These are phyloP conservation scores for Heterodera filipjevi DNA, from an alignment of 2,888 invertebrate genomes.

Conservation along the genomic window DNA sequence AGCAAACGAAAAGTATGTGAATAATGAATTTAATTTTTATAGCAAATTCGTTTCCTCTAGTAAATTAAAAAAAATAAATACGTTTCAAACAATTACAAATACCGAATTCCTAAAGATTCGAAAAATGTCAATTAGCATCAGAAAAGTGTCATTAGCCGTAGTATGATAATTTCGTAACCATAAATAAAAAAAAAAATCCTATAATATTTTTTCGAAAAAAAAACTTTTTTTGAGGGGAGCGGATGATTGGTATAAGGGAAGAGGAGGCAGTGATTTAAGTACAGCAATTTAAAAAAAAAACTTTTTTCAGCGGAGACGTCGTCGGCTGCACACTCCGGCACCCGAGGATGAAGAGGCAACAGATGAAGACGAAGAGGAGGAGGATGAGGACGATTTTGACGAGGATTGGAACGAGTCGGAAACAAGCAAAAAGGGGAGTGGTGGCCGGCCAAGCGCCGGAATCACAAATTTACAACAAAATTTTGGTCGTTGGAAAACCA, in stretches of 20 bases:
- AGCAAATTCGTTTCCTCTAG: too few species aligned
- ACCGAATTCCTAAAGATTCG: too few species aligned
- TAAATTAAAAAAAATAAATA: too few species aligned
- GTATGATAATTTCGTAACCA: not conserved
- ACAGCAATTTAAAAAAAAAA: not conserved
- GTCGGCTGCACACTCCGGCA: not conserved
- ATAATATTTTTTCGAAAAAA: not conserved
- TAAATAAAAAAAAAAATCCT: not conserved
- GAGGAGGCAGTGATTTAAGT: too few species aligned
- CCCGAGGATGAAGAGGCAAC: not conserved
- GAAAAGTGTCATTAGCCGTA: too few species aligned
- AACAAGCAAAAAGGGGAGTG: not conserved
- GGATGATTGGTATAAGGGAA: too few species aligned
- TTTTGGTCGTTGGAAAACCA: conserved; percentile 7
- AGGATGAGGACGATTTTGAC: not conserved
- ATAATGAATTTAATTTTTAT: too few species aligned
- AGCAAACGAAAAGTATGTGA: conserved; percentile 3
- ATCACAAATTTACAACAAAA: not conserved
- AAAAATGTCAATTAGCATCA: too few species aligned
- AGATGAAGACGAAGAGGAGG: not conserved
- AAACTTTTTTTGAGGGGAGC: too few species aligned
- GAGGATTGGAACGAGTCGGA: not conserved
- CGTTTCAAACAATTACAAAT: too few species aligned
- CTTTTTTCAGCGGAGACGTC: not conserved
- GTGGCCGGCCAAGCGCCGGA: not conserved